Evolutionary conservation across 2,888 invertebrate genomes (phyloP), one percentile per base, ranked within the genome.

Genomic region (Apotomis turbidana): DNA sequence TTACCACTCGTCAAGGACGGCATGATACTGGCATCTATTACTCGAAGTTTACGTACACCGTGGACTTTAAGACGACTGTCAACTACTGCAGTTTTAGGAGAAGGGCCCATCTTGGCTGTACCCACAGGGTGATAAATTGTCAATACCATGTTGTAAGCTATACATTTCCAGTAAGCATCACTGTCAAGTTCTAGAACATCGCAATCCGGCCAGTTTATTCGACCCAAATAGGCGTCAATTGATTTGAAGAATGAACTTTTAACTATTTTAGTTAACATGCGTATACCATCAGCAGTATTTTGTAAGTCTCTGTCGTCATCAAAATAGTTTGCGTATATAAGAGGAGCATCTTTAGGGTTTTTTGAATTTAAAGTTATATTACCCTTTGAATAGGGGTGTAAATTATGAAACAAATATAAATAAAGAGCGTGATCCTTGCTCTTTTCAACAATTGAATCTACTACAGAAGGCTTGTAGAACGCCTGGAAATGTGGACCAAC

Each of bases 1-100:
- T 97, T 97, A 0, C 96, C 96, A 80, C 96, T 97, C 0, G 96
- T 94, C 62, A 96, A 94, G 3, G 85, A 91, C 0, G 97, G 97
- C 97, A 97, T 97, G 58, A 97, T 94, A 69, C 97, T 96, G 0
- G 96, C 97, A 83, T 97, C 97, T 0, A 95, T 94, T 0, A 97
- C 96, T 54, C 97, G 90, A 1, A 97, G 87, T 10, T 95, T 95
- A 15, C 90, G 83, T 0, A 96, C 90, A 0, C 95, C 95, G 72
- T 95, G 94, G 0, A 97, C 95, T 74, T 91, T 94, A 4, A 97
- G 85, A 55, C 95, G 86, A 0, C 95, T 94, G 83, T 95, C 95
- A 0, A 87, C 87, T 0, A 87, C 87, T 1, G 85, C 79, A 5
- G 76, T 79, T 6, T 96, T 95, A 0, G 81, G 81, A 49, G 81